Evolutionary conservation across 2,797 vertebrate species (phyloP).

Genomic region (Malacoctenus gilli): DNA sequence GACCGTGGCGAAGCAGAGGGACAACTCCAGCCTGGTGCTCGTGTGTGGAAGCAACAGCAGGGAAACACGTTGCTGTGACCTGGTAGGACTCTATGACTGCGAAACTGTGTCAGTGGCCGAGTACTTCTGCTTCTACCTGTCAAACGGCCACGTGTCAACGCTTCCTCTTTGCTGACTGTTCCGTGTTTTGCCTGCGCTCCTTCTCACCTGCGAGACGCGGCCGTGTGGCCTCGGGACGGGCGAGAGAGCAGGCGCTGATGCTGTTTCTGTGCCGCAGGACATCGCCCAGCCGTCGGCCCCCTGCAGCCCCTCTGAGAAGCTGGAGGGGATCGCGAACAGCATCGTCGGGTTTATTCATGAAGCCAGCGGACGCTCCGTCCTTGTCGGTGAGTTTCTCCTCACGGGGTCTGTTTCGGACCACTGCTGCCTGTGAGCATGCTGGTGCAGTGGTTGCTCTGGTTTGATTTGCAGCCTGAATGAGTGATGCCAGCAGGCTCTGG

Average conservation of each 20-base stretch:
- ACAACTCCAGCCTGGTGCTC: constrained; percentile 21
- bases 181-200: no score
- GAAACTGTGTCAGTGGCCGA: background rate
- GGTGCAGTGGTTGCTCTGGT: no score
- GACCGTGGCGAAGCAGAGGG: constrained; percentile 45
- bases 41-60: constrained; percentile 40
- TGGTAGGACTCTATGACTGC: constrained; percentile 53
- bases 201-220: no score
- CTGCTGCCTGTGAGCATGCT: no score
- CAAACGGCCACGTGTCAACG: background rate
- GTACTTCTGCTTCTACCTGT: background rate
- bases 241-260: background rate
- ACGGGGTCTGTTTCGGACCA: background rate
- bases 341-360: background rate
- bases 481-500: no score
- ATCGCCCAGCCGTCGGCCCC: rapidly evolving
- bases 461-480: no score
- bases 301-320: background rate
- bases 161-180: no score
- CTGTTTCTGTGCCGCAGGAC: constrained; percentile 35
- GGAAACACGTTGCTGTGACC: constrained; percentile 46
- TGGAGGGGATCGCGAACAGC: rapidly evolving
- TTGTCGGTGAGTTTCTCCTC: constrained; percentile 64
- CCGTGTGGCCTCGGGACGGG: no score
- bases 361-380: constrained; percentile 33